phyloP scores from a whole-genome alignment of 2,888 invertebrate genomes.

The Sinodicranocentrus sp. region DNA sequence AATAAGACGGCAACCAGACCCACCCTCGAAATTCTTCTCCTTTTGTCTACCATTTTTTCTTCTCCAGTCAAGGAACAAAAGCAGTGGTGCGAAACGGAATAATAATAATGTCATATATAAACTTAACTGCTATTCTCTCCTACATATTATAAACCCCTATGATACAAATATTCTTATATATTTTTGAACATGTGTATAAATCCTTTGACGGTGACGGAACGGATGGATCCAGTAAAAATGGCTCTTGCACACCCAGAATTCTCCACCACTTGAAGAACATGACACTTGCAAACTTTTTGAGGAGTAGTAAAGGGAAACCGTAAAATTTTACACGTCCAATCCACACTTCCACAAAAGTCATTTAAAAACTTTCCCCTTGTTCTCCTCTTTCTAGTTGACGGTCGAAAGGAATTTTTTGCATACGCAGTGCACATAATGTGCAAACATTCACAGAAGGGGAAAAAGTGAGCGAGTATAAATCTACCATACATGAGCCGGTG shows the following conservation, averaged over 20 bases:
- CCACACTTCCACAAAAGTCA: constrained; percentile 51
- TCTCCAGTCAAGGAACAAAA: constrained; percentile 30
- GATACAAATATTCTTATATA: too few relatives aligned
- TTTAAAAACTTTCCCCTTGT: constrained; percentile 44
- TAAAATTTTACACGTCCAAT: constrained; percentile 52
- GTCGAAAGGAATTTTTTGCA: constrained; percentile 15
- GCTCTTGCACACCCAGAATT: background rate
- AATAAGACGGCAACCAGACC: constrained; percentile 17
- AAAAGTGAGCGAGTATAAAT: background rate
- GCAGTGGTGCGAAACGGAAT: constrained; percentile 55
- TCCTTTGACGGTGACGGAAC: too few relatives aligned
- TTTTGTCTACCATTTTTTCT: background rate
- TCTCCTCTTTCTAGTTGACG: constrained; percentile 2
- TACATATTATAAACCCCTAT: too few relatives aligned
- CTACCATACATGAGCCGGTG: background rate
- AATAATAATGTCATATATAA: constrained; percentile 34
- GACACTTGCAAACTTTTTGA: constrained; percentile 56
- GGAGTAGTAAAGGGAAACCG: constrained; percentile 33
- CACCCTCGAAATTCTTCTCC: background rate
- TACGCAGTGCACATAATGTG: background rate
- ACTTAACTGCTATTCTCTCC: too few relatives aligned
- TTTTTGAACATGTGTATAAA: too few relatives aligned
- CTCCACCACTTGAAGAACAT: constrained; percentile 41
- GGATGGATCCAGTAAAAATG: too few relatives aligned
- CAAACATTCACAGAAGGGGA: background rate